Conservation (phyloP, 2,888 invertebrate genomes). For the Prenolepis imparis region DNA sequence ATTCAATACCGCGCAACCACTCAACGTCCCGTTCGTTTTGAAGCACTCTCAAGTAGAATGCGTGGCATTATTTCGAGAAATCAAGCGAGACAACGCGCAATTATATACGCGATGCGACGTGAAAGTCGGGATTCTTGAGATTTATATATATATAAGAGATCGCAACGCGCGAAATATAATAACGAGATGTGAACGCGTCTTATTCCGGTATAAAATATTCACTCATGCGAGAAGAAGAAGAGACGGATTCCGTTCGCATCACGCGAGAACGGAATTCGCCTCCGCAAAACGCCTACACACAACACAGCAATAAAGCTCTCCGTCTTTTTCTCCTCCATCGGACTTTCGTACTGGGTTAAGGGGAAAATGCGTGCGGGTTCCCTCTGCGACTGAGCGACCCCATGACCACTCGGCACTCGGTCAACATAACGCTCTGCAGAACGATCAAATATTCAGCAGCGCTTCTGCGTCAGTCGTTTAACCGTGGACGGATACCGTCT, state of each 20-base stretch:
- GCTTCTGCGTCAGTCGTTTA: conserved; percentile 52
- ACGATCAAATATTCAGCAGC: conserved; percentile 76
- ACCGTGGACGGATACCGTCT: conserved; percentile 50
- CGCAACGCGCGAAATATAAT: conserved; percentile 12
- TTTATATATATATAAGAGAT: too few relatives aligned
- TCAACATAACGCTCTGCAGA: conserved; percentile 72
- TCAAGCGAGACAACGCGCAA: conserved; percentile 36
- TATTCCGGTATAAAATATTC: conserved; percentile 38
- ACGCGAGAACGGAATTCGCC: conserved; percentile 17
- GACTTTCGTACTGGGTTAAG: conserved; percentile 61
- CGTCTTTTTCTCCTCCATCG: conserved; percentile 12
- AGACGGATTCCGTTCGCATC: conserved; percentile 6
- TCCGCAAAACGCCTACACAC: conserved; percentile 25
- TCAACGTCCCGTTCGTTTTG: conserved; percentile 54
- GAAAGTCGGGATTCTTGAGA: conserved; percentile 7
- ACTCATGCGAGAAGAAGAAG: conserved; percentile 41
- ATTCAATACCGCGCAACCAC: conserved; percentile 52
- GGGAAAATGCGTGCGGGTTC: conserved; percentile 24
- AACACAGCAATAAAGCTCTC: conserved; percentile 63
- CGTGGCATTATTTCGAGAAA: conserved; percentile 38
- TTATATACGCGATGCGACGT: conserved; percentile 5
- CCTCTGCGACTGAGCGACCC: conserved; percentile 51
- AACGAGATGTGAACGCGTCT: not conserved
- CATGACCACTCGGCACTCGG: conserved; percentile 67
- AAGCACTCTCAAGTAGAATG: conserved; percentile 26